Evolutionary conservation across 1,140 invertebrate genomes (phyloP), one percentile per base, ranked within the genome.

Genomic region (Zaprionus ornatus): DNA sequence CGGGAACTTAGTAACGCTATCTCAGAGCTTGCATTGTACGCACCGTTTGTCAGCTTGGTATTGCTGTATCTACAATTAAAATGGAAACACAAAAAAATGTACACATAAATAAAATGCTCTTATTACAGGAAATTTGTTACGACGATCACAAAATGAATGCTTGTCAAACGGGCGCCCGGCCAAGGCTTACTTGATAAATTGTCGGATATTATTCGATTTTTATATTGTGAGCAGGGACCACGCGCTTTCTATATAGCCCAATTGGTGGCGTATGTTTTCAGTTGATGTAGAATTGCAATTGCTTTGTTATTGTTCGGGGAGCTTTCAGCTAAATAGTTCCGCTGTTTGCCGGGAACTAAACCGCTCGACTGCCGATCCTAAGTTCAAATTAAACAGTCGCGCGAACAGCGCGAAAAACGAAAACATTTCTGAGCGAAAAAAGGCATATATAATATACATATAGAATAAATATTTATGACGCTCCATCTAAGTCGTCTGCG

Each of bases 391-490:
- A 55, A 77, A 72, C 69, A 77, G 74, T 50, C 68, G 29, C 27
- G 21, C 68, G 57, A 35, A 45, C 54, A 61, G 57, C 61, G 71
- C 71, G 72, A 82, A 91, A 87, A 77, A 77, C 82, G 79, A 88
- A 90, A 84, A 75, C 77, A 79, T 82, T 85, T 85, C 50, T 71
- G 70, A 74, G 65, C 50, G 50, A 67, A 54, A 71, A 81, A 79
- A 32, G 69, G 37, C 45, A 37, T 35, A 37, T 37, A 63, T 23
- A 42, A 55, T 55, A 64, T 64, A 37, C 48, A 23, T 77, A 72
- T 71, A 56, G 79, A 82, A 91, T 79, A 81, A 73, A 88, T 90
- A 90, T 90, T 90, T 88, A 90, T 90, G 81, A 90, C 85, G 81
- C 81, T 85, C 69, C 72, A 63, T 81, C 79, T 82, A 80, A 65